Percentiles rank a stretch among this genome's conserved stretches.
phyloP scores from a whole-genome alignment of 2,888 invertebrate species.

The Thumatha senex region DNA sequence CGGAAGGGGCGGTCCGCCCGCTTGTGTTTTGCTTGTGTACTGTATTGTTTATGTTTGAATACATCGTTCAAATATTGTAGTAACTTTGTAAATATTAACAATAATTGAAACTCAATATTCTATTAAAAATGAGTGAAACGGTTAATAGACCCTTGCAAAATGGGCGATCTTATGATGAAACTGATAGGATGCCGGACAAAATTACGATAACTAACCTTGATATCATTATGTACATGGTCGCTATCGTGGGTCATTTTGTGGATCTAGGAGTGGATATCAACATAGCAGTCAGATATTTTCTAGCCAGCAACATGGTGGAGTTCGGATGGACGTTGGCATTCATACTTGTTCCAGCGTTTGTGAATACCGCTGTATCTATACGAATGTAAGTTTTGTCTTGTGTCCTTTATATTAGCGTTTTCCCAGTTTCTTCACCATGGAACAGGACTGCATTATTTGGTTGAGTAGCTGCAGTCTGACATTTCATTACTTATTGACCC shows the following conservation, averaged over 20 bases:
- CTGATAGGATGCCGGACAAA: constrained; percentile 84
- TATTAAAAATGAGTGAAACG: constrained; percentile 56
- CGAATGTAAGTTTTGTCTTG: constrained; percentile 84
- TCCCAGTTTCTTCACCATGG: too few species aligned
- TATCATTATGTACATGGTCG: constrained; percentile 85
- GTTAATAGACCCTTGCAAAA: constrained; percentile 60
- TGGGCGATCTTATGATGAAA: constrained; percentile 76
- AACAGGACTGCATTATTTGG: too few species aligned
- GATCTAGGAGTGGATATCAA: constrained; percentile 88
- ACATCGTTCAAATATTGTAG: background rate
- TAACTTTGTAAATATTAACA: background rate
- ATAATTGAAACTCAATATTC: background rate
- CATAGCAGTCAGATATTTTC: constrained; percentile 86
- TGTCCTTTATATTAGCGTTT: too few species aligned
- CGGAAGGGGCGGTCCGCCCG: too few species aligned
- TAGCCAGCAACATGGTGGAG: constrained; percentile 80
- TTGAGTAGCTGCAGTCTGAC: too few species aligned
- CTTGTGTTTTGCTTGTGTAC: too few species aligned
- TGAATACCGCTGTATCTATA: constrained; percentile 89
- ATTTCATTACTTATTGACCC: too few species aligned
- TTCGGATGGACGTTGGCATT: constrained; percentile 88
- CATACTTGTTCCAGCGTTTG: constrained; percentile 88
- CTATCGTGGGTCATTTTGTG: constrained; percentile 87
- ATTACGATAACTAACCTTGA: constrained; percentile 84
- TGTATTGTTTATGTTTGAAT: constrained; percentile 5